phyloP scores from a whole-genome alignment of 2,888 invertebrate genomes.

The Sarcophaga caerulescens region DNA sequence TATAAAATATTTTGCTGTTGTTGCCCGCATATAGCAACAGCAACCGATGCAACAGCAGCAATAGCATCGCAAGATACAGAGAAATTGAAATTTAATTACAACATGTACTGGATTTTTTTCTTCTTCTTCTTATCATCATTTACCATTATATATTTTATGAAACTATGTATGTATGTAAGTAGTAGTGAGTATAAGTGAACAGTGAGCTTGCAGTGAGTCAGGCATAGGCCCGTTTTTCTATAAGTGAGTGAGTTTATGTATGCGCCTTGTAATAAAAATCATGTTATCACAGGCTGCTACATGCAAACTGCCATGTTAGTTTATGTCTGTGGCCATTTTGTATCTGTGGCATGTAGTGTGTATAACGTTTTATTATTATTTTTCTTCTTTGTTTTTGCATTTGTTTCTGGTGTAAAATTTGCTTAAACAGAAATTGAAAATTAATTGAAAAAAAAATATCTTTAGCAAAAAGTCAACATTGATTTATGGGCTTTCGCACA shows the following conservation, averaged over 20 bases:
- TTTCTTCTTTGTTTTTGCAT: background rate
- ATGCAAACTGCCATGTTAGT: constrained; percentile 36
- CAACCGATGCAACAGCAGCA: background rate
- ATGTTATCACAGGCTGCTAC: constrained; percentile 2
- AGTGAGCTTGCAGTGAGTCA: no score
- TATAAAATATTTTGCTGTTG: constrained; percentile 11
- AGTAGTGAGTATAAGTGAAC: no score
- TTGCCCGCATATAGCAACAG: background rate
- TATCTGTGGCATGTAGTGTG: constrained; percentile 38
- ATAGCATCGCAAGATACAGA: constrained; percentile 1
- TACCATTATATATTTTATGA: no score
- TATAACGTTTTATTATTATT: background rate
- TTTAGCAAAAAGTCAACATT: constrained; percentile 36
- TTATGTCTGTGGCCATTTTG: constrained; percentile 30
- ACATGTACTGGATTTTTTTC: constrained; percentile 12
- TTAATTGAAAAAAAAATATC: constrained; percentile 60
- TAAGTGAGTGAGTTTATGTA: background rate
- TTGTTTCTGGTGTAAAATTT: constrained; percentile 29
- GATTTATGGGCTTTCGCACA: constrained; percentile 38
- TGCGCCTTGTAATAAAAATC: background rate
- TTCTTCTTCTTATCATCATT: no score
- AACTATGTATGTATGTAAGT: no score
- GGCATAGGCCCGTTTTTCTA: no score
- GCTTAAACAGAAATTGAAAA: constrained; percentile 55
- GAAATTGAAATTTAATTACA: constrained; percentile 66